Evolutionary conservation across 2,888 invertebrate species (phyloP).

Genomic region (Melanostoma mellinum): DNA sequence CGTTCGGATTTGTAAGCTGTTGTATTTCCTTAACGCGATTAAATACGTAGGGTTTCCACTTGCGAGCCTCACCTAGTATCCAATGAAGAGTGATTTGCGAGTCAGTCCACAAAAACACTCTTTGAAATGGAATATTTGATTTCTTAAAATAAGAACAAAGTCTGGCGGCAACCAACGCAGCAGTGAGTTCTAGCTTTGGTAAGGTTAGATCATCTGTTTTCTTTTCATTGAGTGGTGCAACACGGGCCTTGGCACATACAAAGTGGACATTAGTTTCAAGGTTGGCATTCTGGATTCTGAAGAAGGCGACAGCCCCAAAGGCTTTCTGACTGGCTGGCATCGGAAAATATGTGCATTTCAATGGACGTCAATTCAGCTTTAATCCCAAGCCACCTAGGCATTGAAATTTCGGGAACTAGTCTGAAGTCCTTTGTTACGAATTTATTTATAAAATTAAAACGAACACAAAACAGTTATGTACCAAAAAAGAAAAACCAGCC

Average conservation of each 20-base stretch:
- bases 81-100: slow-evolving; percentile 15
- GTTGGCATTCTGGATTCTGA: not conserved
- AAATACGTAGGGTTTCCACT: slow-evolving; percentile 14
- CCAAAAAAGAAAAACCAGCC: too few species aligned
- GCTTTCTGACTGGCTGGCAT: slow-evolving; percentile 1
- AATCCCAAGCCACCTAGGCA: slow-evolving; percentile 6
- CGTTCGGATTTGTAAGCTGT: slow-evolving; percentile 4
- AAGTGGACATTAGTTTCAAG: not conserved
- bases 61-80: slow-evolving; percentile 11
- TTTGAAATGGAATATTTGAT: not conserved
- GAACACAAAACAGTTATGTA: too few species aligned
- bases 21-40: slow-evolving; percentile 18
- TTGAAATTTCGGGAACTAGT: not conserved
- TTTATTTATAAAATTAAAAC: too few species aligned
- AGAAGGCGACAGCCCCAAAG: not conserved
- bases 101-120: not conserved
- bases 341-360: slow-evolving; percentile 7
- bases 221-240: not conserved
- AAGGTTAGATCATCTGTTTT: slow-evolving; percentile 1
- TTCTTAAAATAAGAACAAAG: not conserved
- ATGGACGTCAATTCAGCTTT: not conserved
- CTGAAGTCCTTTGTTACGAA: slow-evolving; percentile 1
- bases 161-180: not conserved
- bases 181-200: not conserved
- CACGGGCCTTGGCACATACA: slow-evolving; percentile 1